Evolutionary conservation across 2,113 vertebrate species (phyloP), one percentile per base, ranked within the genome.

Genomic region (Salvelinus sp.): DNA sequence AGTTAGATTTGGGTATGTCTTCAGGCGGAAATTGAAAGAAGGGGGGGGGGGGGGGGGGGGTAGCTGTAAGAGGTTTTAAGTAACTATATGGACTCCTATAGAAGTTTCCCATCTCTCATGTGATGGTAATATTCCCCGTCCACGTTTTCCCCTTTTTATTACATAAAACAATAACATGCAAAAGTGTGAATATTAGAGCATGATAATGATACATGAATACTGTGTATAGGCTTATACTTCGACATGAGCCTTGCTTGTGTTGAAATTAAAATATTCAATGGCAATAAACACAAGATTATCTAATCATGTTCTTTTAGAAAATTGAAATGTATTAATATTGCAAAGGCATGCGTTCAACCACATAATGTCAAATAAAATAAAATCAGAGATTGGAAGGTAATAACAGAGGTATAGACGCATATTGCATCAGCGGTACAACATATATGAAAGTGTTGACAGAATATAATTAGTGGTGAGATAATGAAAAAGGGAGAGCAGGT

Each of bases 401-500:
- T 9, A 44, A 44, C 38, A 44, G 38, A 44, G 6, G 7, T 9
- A 44, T 2, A 10, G 38, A 10, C 6, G 2, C 38, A 10, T 2
- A 10, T 38, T 38, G 33, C 33, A 38, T 38, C 33, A 38, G 33
- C 1, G 38, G 38, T 44, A 44, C 38, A 44, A 44, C 7, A 44
- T 82, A 75, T 27, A 67, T 44, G 25, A 76, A 77, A 68, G 33
- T 79, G 77, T 33, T 82, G 72, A 86, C 60, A 75, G 76, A 75
- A 70, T 44, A 60, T 76, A 83, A 88, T 90, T 85, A 86, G 64
- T 14, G 28, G 16, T 76, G 79, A 68, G 74, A 33, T 33, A 33
- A 33, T 33, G 30, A 33, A 69, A 60, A 44, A 16, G 77, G 57
- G 58, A 77, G 57, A 75, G 67, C 76, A 79, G 85, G 80, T 85